Conservation (phyloP, 1,140 invertebrate species). For the Phenacoccus solenopsis region DNA sequence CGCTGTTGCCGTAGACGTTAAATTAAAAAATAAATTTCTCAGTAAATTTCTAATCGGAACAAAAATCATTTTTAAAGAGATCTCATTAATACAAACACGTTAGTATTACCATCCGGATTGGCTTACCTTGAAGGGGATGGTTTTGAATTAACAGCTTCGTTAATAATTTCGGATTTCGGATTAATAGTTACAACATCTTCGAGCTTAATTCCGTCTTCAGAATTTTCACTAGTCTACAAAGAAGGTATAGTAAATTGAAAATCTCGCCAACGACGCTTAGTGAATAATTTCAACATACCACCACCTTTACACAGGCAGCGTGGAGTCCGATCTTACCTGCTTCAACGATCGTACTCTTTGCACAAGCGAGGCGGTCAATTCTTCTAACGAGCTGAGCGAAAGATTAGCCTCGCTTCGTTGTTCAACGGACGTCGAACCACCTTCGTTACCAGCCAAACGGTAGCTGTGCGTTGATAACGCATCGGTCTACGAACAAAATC, state of each 20-base stretch:
- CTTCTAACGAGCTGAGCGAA: constrained; percentile 40
- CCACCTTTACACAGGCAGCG: neutral
- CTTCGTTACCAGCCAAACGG: constrained; percentile 30
- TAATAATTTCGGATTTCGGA: neutral
- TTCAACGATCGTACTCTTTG: constrained; percentile 29
- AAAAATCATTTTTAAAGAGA: neutral
- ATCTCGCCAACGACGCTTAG: neutral
- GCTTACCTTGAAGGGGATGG: neutral
- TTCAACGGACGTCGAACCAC: constrained; percentile 30
- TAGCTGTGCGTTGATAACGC: constrained; percentile 29
- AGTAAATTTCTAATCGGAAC: neutral
- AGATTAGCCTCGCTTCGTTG: constrained; percentile 32
- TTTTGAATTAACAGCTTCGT: neutral
- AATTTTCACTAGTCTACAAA: constrained; percentile 1
- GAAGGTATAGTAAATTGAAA: neutral
- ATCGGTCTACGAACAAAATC: constrained; percentile 30
- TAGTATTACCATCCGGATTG: neutral
- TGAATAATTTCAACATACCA: too few species aligned
- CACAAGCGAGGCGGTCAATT: constrained; percentile 35
- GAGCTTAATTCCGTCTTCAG: constrained; percentile 1
- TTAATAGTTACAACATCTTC: neutral
- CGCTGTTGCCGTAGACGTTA: neutral
- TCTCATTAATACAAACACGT: neutral
- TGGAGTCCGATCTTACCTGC: neutral
- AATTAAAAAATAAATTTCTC: neutral